Evolutionary conservation across 2,797 vertebrate genomes (phyloP).

Genomic region (Phylloscopus collybita): DNA sequence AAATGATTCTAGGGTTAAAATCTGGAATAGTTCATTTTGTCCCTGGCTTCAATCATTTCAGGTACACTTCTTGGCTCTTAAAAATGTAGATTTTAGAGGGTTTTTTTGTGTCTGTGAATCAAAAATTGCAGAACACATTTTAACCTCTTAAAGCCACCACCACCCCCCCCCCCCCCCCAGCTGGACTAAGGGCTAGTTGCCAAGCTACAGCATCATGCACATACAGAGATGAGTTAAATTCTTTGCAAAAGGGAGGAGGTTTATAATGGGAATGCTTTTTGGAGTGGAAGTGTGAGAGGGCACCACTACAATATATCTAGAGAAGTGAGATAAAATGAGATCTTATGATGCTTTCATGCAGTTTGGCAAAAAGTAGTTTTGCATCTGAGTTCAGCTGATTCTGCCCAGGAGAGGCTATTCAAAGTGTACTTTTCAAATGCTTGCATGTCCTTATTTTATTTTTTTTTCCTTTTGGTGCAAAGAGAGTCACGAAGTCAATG

Average conservation of each 20-base stretch:
- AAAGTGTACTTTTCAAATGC: neutral
- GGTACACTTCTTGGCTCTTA: neutral
- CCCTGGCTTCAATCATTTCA: slow-evolving; percentile 19
- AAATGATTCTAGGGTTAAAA: slow-evolving; percentile 44
- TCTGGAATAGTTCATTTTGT: neutral
- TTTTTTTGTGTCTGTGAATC: slow-evolving; percentile 55
- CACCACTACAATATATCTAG: slow-evolving; percentile 43
- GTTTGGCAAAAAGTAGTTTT: slow-evolving; percentile 58
- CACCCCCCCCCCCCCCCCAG: neutral
- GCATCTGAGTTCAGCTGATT: slow-evolving; percentile 49
- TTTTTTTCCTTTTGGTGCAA: neutral
- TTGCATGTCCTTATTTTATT: neutral
- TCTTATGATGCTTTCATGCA: slow-evolving; percentile 11
- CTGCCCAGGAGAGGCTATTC: slow-evolving; percentile 5
- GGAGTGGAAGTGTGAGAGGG: slow-evolving; percentile 6
- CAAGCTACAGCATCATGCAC: neutral
- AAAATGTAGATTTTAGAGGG: slow-evolving; percentile 13
- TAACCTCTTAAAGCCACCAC: neutral
- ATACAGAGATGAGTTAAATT: neutral
- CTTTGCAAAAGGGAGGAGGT: slow-evolving; percentile 9
- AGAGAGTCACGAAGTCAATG: neutral
- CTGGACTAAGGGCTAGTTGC: neutral
- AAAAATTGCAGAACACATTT: slow-evolving; percentile 36
- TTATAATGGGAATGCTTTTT: slow-evolving; percentile 41
- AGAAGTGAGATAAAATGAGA: slow-evolving; percentile 31